phyloP scores from a whole-genome alignment of 2,888 invertebrate species.

The Nomada lathburiana region DNA sequence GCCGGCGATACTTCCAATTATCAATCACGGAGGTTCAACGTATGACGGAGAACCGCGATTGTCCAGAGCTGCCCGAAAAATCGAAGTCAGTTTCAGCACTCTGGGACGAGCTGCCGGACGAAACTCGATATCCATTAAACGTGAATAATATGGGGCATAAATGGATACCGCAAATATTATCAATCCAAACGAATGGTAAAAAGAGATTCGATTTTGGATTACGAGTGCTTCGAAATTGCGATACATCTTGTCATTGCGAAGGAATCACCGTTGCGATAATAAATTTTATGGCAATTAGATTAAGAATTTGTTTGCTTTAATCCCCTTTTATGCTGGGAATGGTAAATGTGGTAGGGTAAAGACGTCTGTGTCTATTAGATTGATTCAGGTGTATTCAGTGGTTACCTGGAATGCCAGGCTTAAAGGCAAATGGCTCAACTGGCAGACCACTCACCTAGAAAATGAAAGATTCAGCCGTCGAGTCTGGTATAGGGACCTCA shows the following conservation, averaged over 20 bases:
- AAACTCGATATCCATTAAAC: slow-evolving; percentile 25
- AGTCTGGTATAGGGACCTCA: not conserved
- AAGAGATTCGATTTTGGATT: no score
- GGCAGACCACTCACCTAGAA: slow-evolving; percentile 6
- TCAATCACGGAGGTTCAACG: not conserved
- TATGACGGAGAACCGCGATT: not conserved
- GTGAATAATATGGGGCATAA: slow-evolving; percentile 1
- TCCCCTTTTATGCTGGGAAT: no score
- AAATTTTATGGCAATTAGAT: no score
- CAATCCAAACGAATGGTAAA: no score
- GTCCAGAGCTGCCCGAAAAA: not conserved
- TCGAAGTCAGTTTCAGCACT: not conserved
- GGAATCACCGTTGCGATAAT: no score
- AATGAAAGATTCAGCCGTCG: not conserved
- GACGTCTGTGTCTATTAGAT: not conserved
- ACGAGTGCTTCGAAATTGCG: no score
- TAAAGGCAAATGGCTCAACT: not conserved
- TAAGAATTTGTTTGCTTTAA: no score
- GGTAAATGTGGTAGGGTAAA: not conserved
- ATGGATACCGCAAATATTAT: not conserved
- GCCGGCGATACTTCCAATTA: slow-evolving; percentile 6
- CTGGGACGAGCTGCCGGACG: not conserved
- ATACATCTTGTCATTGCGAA: no score
- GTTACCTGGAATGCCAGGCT: not conserved
- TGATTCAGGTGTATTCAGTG: not conserved